Base-by-base conservation (phyloP, 2,888 invertebrate genomes). In the Scrobipalpa atriplicella region DNA sequence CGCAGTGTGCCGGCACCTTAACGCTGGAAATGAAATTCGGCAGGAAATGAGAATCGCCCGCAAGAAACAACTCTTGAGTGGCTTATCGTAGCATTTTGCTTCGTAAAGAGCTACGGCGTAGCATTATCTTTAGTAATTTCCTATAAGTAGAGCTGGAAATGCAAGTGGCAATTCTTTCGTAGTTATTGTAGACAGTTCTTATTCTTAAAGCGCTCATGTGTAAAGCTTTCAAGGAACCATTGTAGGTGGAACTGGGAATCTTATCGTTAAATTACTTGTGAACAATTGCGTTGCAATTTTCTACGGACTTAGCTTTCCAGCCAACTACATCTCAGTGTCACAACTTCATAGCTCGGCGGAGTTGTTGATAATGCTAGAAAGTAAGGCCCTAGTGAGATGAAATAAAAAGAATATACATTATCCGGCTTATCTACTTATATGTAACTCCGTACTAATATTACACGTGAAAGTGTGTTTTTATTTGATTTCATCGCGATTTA, bases 271-370 rank as follows among this genome's bases (percentile, higher is more conserved):
- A 56, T 56, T 56, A 56, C 54, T 21, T 29, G 54, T 56, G 54
- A 56, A 56, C 54, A 18, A 56, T 56, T 56, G 54, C 54, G 54
- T 56, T 56, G 54, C 54, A 58, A 58, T 58, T 58, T 58, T 38
- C 58, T 29, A 58, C 38, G 36, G 29, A 58, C 36, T 58, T 58
- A 38, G 58, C 58, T 58, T 58, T 58, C 58, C 58, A 58, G 58
- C 58, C 38, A 58, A 58, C 36, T 58, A 58, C n/a, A 58, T 58
- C 58, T n/a, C 58, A 16, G 58, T 58, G 21, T 38, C 29, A 38
- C 38, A 16, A 29, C 38, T 29, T 38, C 38, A 58, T 38, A 36
- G 19, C 52, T 16, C 3, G 11, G 54, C 19, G 54, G 47, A 47
- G 47, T n/a, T 54, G 9, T 54, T 54, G 18, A 54, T 54, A 54